A percentile compares a stretch with the other conserved stretches of the same genome.
These are phyloP conservation scores for Heloderma charlesbogerti DNA, from an alignment of 2,113 vertebrate genomes.

Conservation along the genomic window DNA sequence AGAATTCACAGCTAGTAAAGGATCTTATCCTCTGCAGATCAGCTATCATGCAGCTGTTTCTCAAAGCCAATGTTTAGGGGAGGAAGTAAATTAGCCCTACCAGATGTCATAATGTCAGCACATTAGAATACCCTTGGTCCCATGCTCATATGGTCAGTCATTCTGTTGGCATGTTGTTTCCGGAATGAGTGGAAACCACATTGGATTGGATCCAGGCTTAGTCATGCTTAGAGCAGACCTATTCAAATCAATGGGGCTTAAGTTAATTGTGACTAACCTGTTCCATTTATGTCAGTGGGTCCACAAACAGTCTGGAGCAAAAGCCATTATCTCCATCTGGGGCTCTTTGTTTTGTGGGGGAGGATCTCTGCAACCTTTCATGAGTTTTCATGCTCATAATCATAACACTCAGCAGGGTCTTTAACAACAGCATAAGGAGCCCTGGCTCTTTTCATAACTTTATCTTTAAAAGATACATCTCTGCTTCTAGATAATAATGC, in stretches of 20 bases:
- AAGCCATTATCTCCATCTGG: neutral
- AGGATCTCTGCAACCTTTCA: neutral
- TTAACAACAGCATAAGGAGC: neutral
- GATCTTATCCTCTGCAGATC: neutral
- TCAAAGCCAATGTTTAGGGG: neutral
- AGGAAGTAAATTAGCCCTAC: neutral
- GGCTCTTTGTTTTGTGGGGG: neutral
- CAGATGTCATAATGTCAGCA: neutral
- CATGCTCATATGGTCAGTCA: neutral
- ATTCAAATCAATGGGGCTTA: neutral
- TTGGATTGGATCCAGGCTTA: neutral
- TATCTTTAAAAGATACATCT: neutral
- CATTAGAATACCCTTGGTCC: neutral
- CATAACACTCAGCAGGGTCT: neutral
- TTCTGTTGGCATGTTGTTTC: neutral
- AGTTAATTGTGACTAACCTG: neutral
- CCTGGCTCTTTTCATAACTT: neutral
- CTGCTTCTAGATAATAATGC: neutral
- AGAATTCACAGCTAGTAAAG: neutral
- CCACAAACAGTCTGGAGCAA: neutral
- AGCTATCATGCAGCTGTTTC: neutral
- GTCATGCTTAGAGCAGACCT: neutral
- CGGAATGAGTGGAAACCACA: neutral
- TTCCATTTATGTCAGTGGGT: neutral
- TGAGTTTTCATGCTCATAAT: neutral